Conservation (phyloP, 2,797 vertebrate species). For the Crocodylus rhombifer region DNA sequence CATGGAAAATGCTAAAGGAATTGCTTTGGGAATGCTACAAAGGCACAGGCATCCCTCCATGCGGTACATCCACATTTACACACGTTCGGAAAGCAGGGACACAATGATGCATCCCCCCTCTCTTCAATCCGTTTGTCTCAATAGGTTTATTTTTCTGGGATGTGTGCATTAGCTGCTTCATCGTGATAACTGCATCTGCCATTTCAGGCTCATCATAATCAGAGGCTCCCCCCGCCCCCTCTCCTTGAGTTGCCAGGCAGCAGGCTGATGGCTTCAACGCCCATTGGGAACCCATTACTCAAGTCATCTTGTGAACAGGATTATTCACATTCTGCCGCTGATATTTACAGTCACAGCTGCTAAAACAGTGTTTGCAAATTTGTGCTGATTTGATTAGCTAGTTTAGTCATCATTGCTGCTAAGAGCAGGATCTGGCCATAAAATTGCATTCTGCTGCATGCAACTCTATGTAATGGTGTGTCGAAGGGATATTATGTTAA, state of each 20-base stretch:
- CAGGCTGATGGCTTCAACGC: constrained; percentile 69
- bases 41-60: constrained; percentile 22
- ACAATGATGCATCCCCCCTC: background rate
- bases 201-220: constrained; percentile 71
- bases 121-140: constrained; percentile 36
- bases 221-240: constrained; percentile 36
- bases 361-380: constrained; percentile 80
- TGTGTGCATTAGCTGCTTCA: constrained; percentile 29
- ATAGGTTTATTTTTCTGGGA: constrained; percentile 23
- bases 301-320: constrained; percentile 65
- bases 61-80: background rate
- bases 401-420: constrained; percentile 79
- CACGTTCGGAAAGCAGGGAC: background rate
- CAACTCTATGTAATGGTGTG: constrained; percentile 71
- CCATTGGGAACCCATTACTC: constrained; percentile 79
- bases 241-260: constrained; percentile 72
- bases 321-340: constrained; percentile 70
- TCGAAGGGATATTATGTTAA: constrained; percentile 70
- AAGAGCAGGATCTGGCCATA: constrained; percentile 72
- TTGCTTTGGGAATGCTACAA: constrained; percentile 50
- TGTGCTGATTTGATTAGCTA: constrained; percentile 85
- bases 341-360: constrained; percentile 82
- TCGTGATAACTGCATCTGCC: constrained; percentile 65
- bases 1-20: constrained; percentile 69
- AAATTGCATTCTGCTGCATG: constrained; percentile 78